Percentiles rank a stretch among this genome's conserved stretches.
phyloP scores from a whole-genome alignment of 2,797 vertebrate species.

The Ptychobarbus kaznakovi region DNA sequence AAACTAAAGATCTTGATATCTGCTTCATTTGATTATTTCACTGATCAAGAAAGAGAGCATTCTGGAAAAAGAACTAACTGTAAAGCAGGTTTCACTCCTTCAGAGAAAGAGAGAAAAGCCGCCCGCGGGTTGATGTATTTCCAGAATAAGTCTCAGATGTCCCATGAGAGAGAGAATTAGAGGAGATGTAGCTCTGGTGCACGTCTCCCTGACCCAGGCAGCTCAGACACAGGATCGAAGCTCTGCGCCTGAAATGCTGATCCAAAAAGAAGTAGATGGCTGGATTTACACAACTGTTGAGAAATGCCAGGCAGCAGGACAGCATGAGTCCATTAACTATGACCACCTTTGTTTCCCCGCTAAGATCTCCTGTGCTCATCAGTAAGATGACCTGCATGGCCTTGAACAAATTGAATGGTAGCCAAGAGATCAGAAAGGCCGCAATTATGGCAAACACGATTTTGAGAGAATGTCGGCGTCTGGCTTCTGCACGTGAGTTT shows the following conservation, averaged over 20 bases:
- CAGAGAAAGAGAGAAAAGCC: conserved; percentile 58
- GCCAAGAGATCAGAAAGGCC: conserved; percentile 86
- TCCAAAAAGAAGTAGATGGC: conserved; percentile 86
- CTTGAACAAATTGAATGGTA: conserved; percentile 85
- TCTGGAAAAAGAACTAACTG: neutral
- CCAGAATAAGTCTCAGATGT: conserved; percentile 67
- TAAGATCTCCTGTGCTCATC: conserved; percentile 52
- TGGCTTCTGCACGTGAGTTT: conserved; percentile 68
- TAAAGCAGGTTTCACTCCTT: conserved; percentile 39
- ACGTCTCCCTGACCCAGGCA: conserved; percentile 56
- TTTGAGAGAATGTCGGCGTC: conserved; percentile 80
- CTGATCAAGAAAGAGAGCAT: neutral
- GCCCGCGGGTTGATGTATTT: conserved; percentile 59
- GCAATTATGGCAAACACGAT: conserved; percentile 84
- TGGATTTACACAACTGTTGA: conserved; percentile 88
- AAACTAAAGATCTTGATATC: neutral
- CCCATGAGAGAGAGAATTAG: conserved; percentile 65
- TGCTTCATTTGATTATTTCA: neutral
- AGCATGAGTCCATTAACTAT: conserved; percentile 71
- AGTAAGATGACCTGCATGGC: conserved; percentile 65
- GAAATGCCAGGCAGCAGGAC: conserved; percentile 85
- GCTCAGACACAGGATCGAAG: conserved; percentile 44
- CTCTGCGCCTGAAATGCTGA: conserved; percentile 78
- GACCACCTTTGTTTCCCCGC: conserved; percentile 50
- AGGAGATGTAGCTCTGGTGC: conserved; percentile 59